Base-by-base conservation (phyloP, 2,888 invertebrate species). In the Antitype chi region DNA sequence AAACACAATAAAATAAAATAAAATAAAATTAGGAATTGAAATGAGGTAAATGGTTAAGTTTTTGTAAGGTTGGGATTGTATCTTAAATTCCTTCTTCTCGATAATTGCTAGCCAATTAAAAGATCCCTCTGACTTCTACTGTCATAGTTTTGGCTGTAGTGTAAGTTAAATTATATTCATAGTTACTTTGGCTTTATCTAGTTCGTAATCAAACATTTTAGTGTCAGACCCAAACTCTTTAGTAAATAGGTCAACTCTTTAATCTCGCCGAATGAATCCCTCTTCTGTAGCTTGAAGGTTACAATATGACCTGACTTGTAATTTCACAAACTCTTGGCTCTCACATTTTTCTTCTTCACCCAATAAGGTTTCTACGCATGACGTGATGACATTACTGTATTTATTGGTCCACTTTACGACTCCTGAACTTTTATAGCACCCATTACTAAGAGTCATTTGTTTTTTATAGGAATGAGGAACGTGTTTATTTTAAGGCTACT, bases 1-100 rank as follows among this genome's bases (percentile, higher is more conserved):
- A n/a, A n/a, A n/a, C n/a, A n/a, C n/a, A n/a, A n/a, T n/a, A n/a
- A n/a, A n/a, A n/a, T n/a, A n/a, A n/a, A n/a, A n/a, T n/a, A n/a
- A n/a, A n/a, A n/a, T n/a, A n/a, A n/a, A n/a, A n/a, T 70, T 71
- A 63, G 3, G 15, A 5, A 15, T 75, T 68, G 17, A 17, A 84
- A 76, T 70, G 71, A 74, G 76, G 80, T 80, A 80, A 86, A 75
- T 32, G 13, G 28, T 59, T 25, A n/a, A n/a, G 25, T 52, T 73
- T 70, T 67, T 32, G 43, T 66, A 52, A 7, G 7, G 32, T 60
- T 20, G 23, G 15, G 20, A 38, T 43, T n/a, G 1, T 38, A 11
- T 67, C 13, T 20, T 17, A 25, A 38, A 68, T 78, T 59, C 52
- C n/a, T 78, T 52, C 25, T 32, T 43, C 64, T 47, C 23, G 13